These are phyloP conservation scores for Donacobius atricapilla DNA, from an alignment of 2,113 vertebrate species.

Conservation along the genomic window DNA sequence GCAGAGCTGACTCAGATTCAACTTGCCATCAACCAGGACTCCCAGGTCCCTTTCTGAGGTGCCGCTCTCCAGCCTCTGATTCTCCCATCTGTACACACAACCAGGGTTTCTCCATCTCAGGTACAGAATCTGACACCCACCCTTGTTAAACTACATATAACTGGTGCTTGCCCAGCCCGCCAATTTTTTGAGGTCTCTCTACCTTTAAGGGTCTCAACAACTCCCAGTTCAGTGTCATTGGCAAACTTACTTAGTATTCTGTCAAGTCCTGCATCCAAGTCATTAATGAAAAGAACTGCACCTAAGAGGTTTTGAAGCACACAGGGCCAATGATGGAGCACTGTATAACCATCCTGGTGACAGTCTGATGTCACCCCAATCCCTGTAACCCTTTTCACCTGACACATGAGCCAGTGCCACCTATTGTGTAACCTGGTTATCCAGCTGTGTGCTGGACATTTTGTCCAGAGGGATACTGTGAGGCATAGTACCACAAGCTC, in stretches of 20 bases:
- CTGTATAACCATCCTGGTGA: neutral
- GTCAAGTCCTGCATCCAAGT: neutral
- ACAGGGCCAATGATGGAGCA: neutral
- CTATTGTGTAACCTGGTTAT: neutral
- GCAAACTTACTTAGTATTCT: neutral
- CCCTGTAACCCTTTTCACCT: neutral
- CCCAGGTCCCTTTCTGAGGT: rapidly evolving
- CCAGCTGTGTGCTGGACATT: neutral
- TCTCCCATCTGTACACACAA: neutral
- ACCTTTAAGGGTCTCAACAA: neutral
- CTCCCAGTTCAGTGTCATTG: neutral
- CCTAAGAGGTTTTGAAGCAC: neutral
- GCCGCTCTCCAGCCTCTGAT: neutral
- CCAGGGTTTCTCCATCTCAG: neutral
- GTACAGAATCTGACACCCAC: neutral
- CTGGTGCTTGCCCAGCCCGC: too few species aligned
- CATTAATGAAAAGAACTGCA: neutral
- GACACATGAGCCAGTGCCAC: neutral
- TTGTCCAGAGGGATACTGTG: neutral
- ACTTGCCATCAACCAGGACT: rapidly evolving
- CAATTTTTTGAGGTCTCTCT: neutral
- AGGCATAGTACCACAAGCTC: neutral
- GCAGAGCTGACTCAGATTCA: neutral
- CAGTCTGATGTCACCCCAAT: too few species aligned
- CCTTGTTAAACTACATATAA: neutral